Evolutionary conservation across 2,113 vertebrate species (phyloP), one percentile per base, ranked within the genome.

Genomic region (Sebastes fasciatus): DNA sequence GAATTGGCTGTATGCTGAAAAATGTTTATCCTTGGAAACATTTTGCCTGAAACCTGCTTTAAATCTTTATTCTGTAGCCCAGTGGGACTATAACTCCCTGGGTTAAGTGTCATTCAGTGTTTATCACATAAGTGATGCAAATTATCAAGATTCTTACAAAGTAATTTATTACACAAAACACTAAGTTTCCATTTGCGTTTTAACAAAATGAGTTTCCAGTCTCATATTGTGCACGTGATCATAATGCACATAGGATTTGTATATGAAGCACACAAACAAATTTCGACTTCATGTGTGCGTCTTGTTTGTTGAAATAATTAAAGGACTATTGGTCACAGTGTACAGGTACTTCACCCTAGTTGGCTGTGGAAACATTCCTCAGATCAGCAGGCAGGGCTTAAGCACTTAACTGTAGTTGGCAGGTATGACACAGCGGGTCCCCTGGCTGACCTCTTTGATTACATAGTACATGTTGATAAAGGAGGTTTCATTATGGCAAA

Each of bases 111-210:
- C n/a, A 69, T 64, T 74, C 54, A 16, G 34, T 51, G 26, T 78
- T 67, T 52, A 45, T 73, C 21, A 77, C 82, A 48, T 60, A 76
- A 80, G 54, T 85, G 71, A 89, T 75, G 67, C 74, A 84, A 90
- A 77, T 83, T 14, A 79, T 73, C 57, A 69, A 86, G 85, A 69
- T 91, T 94, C 88, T 93, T 95, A 95, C 92, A 95, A 95, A 96
- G 93, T 86, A 88, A 94, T 96, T 96, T 96, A 95, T 94, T 95
- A 94, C 94, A 95, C 90, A 96, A 95, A 92, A 95, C 94, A 94
- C 89, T 90, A 93, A 93, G 89, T 93, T 94, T 88, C 85, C 84
- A 89, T 92, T 93, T 93, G 87, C 79, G 69, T 91, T 89, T 93
- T 93, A 93, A 92, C 88, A 94, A 92, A 92, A 88, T 85, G 79